These are phyloP conservation scores for Cercopithecus mona DNA, from an alignment of 2,113 vertebrate genomes.

Conservation along the genomic window DNA sequence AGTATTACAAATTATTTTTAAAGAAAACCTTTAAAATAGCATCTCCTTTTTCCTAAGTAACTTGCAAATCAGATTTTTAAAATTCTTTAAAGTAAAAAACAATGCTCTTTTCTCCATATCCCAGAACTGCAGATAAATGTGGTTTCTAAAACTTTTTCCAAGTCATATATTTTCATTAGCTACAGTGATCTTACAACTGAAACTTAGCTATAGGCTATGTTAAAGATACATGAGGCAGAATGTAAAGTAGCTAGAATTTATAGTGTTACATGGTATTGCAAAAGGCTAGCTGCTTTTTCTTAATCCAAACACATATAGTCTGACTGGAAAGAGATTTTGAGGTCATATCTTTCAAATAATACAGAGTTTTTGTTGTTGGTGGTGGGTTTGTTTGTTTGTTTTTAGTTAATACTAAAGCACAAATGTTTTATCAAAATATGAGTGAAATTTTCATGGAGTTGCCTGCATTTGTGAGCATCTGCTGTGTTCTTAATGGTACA, in stretches of 20 bases:
- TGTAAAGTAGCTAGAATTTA: constrained; percentile 48
- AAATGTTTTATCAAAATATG: not conserved
- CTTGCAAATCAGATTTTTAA: constrained; percentile 23
- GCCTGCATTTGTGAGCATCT: not conserved
- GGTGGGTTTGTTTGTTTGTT: not conserved
- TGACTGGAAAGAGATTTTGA: not conserved
- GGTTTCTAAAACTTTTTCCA: constrained; percentile 42
- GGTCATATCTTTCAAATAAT: constrained; percentile 40
- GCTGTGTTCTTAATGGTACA: not conserved
- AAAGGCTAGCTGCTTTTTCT: not conserved
- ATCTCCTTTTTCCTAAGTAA: not conserved
- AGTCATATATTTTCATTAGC: constrained; percentile 43
- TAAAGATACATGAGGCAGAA: constrained; percentile 69
- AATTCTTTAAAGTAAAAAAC: not conserved
- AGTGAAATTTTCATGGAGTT: not conserved
- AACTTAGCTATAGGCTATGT: constrained; percentile 53
- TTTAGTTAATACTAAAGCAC: constrained; percentile 33
- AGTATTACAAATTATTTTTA: not conserved
- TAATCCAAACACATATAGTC: not conserved
- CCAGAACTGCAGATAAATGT: not conserved
- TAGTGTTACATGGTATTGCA: constrained; percentile 21
- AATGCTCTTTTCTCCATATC: not conserved
- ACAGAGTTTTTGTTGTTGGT: not conserved
- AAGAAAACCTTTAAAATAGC: not conserved
- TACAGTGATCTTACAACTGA: not conserved